These are phyloP conservation scores for Crotalus tigris DNA, from an alignment of 2,113 vertebrate genomes.

Conservation along the genomic window DNA sequence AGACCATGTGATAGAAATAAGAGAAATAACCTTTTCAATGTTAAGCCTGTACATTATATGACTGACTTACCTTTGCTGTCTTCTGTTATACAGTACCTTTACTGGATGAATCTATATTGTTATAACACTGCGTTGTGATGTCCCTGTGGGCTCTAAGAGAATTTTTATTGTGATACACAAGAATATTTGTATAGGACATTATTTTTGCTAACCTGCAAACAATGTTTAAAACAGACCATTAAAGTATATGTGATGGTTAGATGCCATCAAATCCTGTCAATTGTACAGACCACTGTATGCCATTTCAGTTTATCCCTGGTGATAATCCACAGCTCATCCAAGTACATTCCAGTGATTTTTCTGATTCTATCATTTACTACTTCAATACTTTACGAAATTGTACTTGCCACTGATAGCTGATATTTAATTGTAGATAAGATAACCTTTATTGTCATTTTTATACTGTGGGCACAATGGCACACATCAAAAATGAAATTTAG, in stretches of 20 bases:
- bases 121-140: neutral
- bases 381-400: neutral
- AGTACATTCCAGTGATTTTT: neutral
- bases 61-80: neutral
- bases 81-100: neutral
- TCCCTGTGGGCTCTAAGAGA: neutral
- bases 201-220: neutral
- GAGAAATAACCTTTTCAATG: neutral
- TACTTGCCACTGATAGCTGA: neutral
- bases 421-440: neutral
- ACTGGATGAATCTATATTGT: neutral
- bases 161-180: neutral
- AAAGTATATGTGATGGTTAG: neutral
- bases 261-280: neutral
- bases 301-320: neutral
- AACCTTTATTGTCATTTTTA: too few relatives aligned
- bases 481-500: too few relatives aligned
- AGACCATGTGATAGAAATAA: neutral
- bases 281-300: neutral
- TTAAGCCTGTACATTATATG: neutral
- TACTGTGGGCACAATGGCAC: too few relatives aligned
- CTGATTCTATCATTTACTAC: neutral
- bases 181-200: neutral
- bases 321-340: neutral
- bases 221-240: neutral